Conservation (phyloP, 2,888 invertebrate species). For the Hermaeophaga mercurialis region DNA sequence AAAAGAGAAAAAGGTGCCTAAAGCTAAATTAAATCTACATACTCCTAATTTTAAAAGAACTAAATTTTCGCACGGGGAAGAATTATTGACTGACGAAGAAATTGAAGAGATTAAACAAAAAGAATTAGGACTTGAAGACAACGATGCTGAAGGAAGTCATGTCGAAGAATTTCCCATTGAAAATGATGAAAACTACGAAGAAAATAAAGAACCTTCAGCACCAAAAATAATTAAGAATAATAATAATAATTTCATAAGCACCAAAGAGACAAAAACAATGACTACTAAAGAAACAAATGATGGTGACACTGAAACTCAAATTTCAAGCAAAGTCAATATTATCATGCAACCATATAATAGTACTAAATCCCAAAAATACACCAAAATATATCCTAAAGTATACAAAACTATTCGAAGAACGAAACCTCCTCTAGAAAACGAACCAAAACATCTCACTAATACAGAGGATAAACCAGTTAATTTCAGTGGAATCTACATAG, state of each 20-base stretch:
- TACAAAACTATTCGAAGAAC: conserved; percentile 31
- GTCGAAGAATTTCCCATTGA: conserved; percentile 9
- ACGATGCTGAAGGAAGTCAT: conserved; percentile 24
- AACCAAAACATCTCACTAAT: not conserved
- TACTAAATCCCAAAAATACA: conserved; percentile 44
- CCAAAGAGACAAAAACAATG: conserved; percentile 45
- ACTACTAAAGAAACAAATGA: conserved; percentile 46
- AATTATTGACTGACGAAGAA: conserved; percentile 32
- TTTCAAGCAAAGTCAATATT: conserved; percentile 49
- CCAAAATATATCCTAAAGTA: conserved; percentile 48
- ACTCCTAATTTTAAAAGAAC: conserved; percentile 19
- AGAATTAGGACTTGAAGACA: conserved; percentile 24
- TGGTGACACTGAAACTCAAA: conserved; percentile 47
- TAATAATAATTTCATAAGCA: conserved; percentile 41
- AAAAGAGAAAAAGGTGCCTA: conserved; percentile 29
- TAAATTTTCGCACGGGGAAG: conserved; percentile 21
- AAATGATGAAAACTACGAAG: conserved; percentile 6
- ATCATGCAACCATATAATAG: conserved; percentile 45
- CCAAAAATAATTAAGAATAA: conserved; percentile 8
- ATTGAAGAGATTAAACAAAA: conserved; percentile 34
- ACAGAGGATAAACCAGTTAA: not conserved
- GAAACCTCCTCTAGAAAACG: conserved; percentile 11
- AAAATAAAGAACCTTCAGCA: conserved; percentile 14
- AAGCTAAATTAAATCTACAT: conserved; percentile 26
- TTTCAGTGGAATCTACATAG: conserved; percentile 24